phyloP scores from a whole-genome alignment of 2,113 vertebrate species.

The Rattus norvegicus region GRCr8 NC_086025.1:49479501-49480000 shows the following conservation, averaged over 20 bases:
- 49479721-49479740: background rate
- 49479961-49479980: background rate
- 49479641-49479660: background rate
- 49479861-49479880: background rate
- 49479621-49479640: background rate
- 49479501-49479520: background rate
- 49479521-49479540: background rate
- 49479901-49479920: background rate
- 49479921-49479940: constrained; percentile 19
- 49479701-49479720: background rate
- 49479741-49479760: background rate
- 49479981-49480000: constrained; percentile 76
- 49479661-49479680: background rate
- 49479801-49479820: background rate
- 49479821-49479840: background rate
- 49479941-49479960: background rate
- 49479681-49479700: background rate
- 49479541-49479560: background rate
- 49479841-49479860: background rate
- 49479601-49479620: background rate
- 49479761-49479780: background rate
- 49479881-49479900: constrained; percentile 19
- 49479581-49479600: background rate
- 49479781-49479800: background rate
- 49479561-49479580: background rate